Conservation (phyloP, 1,140 invertebrate species). For the Ips nitidus region DNA sequence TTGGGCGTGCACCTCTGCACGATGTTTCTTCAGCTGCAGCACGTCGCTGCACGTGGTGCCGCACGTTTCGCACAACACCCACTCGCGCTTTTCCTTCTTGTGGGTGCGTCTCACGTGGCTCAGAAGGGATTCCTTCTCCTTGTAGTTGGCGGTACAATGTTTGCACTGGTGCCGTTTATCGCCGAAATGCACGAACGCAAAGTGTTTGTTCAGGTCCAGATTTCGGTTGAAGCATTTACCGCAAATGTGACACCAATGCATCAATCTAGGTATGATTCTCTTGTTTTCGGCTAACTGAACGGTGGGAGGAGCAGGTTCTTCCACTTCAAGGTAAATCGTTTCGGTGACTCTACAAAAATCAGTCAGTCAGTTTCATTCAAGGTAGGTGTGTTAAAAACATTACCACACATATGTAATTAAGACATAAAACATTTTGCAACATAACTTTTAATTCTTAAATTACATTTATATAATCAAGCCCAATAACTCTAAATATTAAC, state of each 20-base stretch:
- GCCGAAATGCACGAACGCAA: conserved; percentile 9
- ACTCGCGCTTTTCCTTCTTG: neutral
- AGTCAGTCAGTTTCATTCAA: no score
- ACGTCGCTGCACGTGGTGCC: neutral
- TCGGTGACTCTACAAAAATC: neutral
- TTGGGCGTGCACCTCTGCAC: neutral
- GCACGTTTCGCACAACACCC: neutral
- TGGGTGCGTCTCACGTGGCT: neutral
- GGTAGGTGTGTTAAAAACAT: no score
- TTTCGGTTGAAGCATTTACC: neutral
- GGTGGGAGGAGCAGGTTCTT: neutral
- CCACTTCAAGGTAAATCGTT: neutral
- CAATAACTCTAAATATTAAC: no score
- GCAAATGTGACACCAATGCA: conserved; percentile 14
- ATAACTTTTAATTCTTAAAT: no score
- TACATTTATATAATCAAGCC: no score
- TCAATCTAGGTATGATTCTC: neutral
- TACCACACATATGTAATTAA: no score
- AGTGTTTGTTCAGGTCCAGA: conserved; percentile 10
- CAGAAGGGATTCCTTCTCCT: neutral
- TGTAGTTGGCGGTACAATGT: neutral
- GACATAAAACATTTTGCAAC: no score
- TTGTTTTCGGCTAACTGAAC: neutral
- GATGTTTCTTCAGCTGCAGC: neutral
- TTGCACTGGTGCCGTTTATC: neutral